These are phyloP conservation scores for Lepilemur septentrionalis DNA, from an alignment of 2,797 vertebrate genomes.

Conservation along the genomic window DNA sequence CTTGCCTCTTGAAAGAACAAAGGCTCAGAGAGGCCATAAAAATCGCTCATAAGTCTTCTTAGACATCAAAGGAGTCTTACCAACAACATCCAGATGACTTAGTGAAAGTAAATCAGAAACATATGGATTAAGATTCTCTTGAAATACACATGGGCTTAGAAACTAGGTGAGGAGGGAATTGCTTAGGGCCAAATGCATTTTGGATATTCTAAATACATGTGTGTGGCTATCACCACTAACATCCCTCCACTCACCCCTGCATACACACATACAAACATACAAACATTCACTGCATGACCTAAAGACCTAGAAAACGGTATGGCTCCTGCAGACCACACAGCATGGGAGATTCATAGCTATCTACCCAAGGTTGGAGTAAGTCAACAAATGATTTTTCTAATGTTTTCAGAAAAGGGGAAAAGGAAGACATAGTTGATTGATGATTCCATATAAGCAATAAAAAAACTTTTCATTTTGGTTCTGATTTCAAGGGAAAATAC, in stretches of 20 bases:
- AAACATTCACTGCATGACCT: background rate
- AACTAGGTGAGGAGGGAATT: slow-evolving; percentile 35
- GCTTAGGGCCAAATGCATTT: slow-evolving; percentile 42
- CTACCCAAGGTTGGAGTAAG: slow-evolving; percentile 2
- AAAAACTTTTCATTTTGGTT: background rate
- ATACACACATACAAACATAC: background rate
- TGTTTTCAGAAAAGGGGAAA: background rate
- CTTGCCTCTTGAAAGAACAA: slow-evolving; percentile 67
- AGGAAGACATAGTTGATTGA: background rate
- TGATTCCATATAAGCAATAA: background rate
- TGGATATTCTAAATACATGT: slow-evolving; percentile 53
- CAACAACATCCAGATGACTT: slow-evolving; percentile 65
- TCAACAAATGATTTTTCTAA: background rate
- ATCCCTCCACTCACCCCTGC: background rate
- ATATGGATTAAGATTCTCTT: slow-evolving; percentile 62
- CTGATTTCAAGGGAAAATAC: slow-evolving; percentile 24
- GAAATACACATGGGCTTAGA: slow-evolving; percentile 50
- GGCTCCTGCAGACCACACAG: background rate
- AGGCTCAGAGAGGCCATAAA: slow-evolving; percentile 50
- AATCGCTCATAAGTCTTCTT: slow-evolving; percentile 53
- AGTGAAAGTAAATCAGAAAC: slow-evolving; percentile 69
- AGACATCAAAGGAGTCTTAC: slow-evolving; percentile 62
- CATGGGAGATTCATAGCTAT: background rate
- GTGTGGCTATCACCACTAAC: slow-evolving; percentile 36
- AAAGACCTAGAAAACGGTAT: background rate